Evolutionary conservation across 1,140 invertebrate genomes (phyloP).

Genomic region (Solenopsis fugax): DNA sequence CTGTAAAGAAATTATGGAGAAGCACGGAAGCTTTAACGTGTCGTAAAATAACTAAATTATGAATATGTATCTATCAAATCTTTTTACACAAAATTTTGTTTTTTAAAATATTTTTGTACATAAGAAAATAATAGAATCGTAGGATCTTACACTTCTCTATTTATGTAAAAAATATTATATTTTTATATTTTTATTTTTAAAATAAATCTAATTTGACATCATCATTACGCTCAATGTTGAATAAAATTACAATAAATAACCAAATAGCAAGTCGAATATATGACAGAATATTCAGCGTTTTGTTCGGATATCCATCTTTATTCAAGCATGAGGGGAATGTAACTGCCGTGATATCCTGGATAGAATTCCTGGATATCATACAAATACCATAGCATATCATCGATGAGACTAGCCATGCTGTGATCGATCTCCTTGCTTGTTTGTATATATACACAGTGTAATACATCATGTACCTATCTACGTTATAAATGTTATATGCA

Average conservation of each 20-base stretch:
- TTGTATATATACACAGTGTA: slow-evolving; percentile 7
- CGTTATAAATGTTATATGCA: neutral
- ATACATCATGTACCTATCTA: neutral
- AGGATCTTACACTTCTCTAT: too few relatives aligned
- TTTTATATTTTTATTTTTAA: neutral
- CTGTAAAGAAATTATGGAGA: neutral
- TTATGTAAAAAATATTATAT: too few relatives aligned
- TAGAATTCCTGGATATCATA: slow-evolving; percentile 53
- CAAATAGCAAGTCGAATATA: neutral
- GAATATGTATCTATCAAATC: neutral
- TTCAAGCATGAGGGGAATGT: slow-evolving; percentile 30
- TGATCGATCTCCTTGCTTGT: slow-evolving; percentile 34
- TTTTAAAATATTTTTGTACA: neutral
- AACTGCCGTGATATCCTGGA: slow-evolving; percentile 38
- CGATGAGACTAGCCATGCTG: slow-evolving; percentile 30
- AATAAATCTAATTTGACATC: neutral
- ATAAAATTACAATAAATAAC: neutral
- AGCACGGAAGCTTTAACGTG: neutral
- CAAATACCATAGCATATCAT: slow-evolving; percentile 53
- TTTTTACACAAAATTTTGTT: neutral
- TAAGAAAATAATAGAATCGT: too few relatives aligned
- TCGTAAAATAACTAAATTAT: neutral
- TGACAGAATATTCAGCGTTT: slow-evolving; percentile 1
- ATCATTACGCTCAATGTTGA: neutral
- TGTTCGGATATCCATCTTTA: slow-evolving; percentile 32